Base-by-base conservation (phyloP, 2,888 invertebrate genomes). In the Taenaris catops region DNA sequence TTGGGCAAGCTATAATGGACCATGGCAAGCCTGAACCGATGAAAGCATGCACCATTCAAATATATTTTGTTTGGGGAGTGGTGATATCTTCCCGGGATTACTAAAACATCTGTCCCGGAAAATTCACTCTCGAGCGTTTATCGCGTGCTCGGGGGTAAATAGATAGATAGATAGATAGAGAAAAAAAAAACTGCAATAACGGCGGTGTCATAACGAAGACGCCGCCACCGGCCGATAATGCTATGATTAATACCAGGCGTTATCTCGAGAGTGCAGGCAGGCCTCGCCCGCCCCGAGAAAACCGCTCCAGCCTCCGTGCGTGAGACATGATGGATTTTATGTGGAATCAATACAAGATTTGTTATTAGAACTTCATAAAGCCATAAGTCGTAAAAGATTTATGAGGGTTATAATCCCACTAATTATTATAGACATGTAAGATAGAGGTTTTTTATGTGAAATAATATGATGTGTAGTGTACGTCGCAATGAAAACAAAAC, bases 101-200 rank as follows among this genome's bases (percentile, higher is more conserved):
- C 81, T 75, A 73, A 75, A 81, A 81, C 84, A 84, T 84, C 84
- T 84, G 84, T 81, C 76, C 70, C 80, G 80, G 84, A 81, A 83
- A 83, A 83, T 84, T 81, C 79, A 75, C 83, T 80, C 78, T 79
- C 68, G 62, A 69, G 57, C 70, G 55, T 70, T 75, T 73, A 74
- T 73, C 72, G 76, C 61, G 55, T 58, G 58, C 67, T 70, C 58
- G 73, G 74, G 79, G 80, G 81, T 69, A 79, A 80, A 76, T 75
- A 71, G 67, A 73, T 72, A n/a, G n/a, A n/a, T n/a, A n/a, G n/a
- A n/a, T n/a, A n/a, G n/a, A n/a, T n/a, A n/a, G n/a, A n/a, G n/a
- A n/a, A n/a, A n/a, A n/a, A n/a, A 80, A 83, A 81, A 81, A 81
- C 80, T 72, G 83, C 84, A 86, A 84, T 81, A 83, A 84, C 78